Conservation (phyloP, 2,797 vertebrate species). For the Garrulus glandarius region DNA sequence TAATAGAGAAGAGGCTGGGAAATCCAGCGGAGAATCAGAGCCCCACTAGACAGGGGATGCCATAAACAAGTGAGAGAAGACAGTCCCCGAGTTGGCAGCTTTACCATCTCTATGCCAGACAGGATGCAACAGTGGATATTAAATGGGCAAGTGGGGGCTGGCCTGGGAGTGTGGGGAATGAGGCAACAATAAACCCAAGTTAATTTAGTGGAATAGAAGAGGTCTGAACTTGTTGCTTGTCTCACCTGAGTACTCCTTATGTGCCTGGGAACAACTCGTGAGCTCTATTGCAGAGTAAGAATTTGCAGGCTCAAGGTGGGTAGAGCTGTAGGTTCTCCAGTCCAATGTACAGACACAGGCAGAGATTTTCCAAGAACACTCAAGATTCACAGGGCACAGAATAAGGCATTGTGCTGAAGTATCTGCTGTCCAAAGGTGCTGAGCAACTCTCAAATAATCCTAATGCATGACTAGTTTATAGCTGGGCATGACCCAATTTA, state of each 20-base stretch:
- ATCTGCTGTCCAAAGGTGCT: neutral
- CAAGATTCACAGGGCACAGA: neutral
- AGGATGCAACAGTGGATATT: conserved; percentile 13
- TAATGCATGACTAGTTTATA: neutral
- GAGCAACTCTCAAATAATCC: neutral
- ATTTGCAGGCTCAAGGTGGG: neutral
- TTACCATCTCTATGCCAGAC: neutral
- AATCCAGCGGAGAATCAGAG: neutral
- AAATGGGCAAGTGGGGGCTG: conserved; percentile 51
- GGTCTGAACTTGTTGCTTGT: conserved; percentile 40
- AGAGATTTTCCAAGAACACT: neutral
- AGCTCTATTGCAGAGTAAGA: neutral
- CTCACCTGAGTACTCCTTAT: neutral
- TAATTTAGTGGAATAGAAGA: conserved; percentile 45
- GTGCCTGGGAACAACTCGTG: neutral
- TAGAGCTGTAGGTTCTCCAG: neutral
- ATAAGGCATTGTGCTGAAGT: neutral
- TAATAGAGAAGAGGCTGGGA: neutral
- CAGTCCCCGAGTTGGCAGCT: neutral
- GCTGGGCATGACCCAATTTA: neutral
- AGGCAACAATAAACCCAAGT: conserved; percentile 44
- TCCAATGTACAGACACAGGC: neutral
- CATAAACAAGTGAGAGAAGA: neutral
- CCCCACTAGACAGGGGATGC: neutral
- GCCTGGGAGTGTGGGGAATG: conserved; percentile 42